These are phyloP conservation scores for Apaloderma vittatum DNA, from an alignment of 2,113 vertebrate genomes.

Conservation along the genomic window DNA sequence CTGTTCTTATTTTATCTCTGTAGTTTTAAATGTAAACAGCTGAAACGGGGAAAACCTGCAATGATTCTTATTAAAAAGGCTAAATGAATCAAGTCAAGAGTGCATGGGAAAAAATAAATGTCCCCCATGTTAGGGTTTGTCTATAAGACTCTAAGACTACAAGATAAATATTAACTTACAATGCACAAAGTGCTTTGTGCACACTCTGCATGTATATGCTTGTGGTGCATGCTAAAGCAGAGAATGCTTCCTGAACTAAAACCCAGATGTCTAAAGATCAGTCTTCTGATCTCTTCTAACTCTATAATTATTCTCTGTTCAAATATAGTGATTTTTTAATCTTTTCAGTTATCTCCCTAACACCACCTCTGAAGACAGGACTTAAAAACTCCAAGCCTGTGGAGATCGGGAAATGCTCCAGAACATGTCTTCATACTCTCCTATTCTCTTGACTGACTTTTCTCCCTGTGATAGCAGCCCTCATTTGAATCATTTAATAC, in stretches of 20 bases:
- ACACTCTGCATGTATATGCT: rapidly evolving
- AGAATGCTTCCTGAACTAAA: background rate
- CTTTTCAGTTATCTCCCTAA: background rate
- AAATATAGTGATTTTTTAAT: background rate
- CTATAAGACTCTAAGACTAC: background rate
- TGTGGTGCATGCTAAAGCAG: background rate
- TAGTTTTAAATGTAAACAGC: background rate
- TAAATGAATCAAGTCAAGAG: background rate
- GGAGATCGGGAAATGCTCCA: background rate
- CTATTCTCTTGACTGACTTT: background rate
- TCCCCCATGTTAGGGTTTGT: background rate
- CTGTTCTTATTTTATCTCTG: background rate
- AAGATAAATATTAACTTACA: background rate
- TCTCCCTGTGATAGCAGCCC: background rate
- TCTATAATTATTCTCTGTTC: background rate
- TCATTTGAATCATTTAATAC: background rate
- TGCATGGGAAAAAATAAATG: background rate
- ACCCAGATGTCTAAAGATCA: rapidly evolving
- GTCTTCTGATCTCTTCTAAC: background rate
- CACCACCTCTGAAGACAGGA: background rate
- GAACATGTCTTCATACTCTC: background rate
- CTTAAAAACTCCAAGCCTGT: background rate
- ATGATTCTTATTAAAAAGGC: background rate
- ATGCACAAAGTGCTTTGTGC: background rate
- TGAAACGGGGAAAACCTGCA: background rate